phyloP scores from a whole-genome alignment of 2,797 vertebrate species.

The Spondyliosoma cantharus region DNA sequence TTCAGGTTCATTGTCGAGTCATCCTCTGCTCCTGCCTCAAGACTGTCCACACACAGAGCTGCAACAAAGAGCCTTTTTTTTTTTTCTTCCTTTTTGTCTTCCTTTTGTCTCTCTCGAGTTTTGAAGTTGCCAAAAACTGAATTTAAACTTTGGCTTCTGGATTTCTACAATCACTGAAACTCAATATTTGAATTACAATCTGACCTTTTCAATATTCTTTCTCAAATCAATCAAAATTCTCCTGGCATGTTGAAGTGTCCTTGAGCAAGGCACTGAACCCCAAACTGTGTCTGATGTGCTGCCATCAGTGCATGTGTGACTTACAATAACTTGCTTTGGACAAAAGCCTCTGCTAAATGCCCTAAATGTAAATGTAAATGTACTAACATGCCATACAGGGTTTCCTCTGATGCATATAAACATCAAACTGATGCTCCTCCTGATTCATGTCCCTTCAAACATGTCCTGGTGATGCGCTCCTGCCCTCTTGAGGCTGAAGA shows the following conservation, averaged over 20 bases:
- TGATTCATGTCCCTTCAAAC: not conserved
- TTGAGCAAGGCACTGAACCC: no score
- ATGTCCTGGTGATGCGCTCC: not conserved
- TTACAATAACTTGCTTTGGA: no score
- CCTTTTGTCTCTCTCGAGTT: not conserved
- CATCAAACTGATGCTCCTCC: not conserved
- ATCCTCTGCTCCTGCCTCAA: slow-evolving; percentile 27
- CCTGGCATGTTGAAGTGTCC: no score
- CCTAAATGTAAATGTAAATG: no score
- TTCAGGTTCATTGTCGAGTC: slow-evolving; percentile 15
- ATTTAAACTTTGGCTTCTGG: not conserved
- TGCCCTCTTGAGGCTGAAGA: slow-evolving; percentile 42
- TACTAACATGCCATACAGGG: not conserved
- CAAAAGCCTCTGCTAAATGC: no score
- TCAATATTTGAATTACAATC: not conserved
- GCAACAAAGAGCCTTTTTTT: slow-evolving; percentile 7
- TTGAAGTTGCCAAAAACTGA: not conserved
- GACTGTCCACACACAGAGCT: slow-evolving; percentile 27
- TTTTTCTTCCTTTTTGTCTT: not conserved
- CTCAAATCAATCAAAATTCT: not conserved
- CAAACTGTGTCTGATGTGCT: no score
- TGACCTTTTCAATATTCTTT: slow-evolving; percentile 4
- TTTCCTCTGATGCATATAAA: not conserved
- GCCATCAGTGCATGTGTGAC: no score
- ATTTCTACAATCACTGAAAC: not conserved